Base-by-base conservation (phyloP, 2,797 vertebrate genomes). In the Falco berigora region DNA sequence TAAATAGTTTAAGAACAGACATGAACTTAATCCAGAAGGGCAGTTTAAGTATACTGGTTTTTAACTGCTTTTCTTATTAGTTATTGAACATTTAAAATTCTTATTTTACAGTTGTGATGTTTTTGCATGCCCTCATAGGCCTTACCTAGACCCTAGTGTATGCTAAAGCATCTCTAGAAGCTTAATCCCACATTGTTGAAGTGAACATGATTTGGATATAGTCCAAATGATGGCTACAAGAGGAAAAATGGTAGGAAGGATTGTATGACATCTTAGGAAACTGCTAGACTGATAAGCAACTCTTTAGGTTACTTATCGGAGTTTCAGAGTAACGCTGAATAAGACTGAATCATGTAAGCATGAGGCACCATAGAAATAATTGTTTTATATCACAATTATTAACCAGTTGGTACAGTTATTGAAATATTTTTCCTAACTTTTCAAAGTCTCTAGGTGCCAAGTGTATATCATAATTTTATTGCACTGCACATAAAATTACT, bases 401-500 rank as follows among this genome's bases (percentile, higher is more conserved):
- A 92, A 78, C 17, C 30, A 88, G 82, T 90, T 88, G 92, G 32
- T 92, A 73, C 27, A 88, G 58, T 94, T 88, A 75, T 12, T 84
- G 72, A 84, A 94, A 72, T 92, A 89, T 46, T 94, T 89, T 91
- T 94, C 61, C 66, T 94, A 94, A 59, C 44, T 72, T 96, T 91
- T 95, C 92, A 12, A 94, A 73, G 21, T 91, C 73, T 94, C 63
- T 32, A 73, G 64, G 49, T 95, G 86, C 90, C 83, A 93, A 96
- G 32, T 64, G 40, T 90, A 61, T 63, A 93, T 72, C 81, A 67
- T 86, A 40, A 93, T 94, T 95, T 96, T 95, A 83, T 94, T 94
- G 44, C 44, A 88, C 32, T 12, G 18, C 40, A 92, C 82, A 96
- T 94, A 96, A 96, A 97, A 97, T 93, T 97, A 75, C 53, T 95